Percentiles rank a stretch among this genome's conserved stretches.
Evolutionary conservation across 2,888 invertebrate genomes (phyloP).

Genomic region (Cenopis cana): DNA sequence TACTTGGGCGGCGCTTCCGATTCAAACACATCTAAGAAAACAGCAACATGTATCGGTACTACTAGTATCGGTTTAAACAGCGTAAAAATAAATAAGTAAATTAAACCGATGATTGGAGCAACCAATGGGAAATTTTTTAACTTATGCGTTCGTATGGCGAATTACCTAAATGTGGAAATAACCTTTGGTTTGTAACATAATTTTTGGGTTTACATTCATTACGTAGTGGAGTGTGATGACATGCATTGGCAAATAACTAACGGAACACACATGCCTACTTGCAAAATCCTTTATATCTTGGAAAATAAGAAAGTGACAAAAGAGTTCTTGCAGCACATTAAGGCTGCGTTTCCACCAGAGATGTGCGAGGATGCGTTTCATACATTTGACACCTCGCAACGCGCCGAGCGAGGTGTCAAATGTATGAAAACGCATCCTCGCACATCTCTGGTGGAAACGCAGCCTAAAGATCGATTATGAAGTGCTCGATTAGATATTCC

Average conservation of each 20-base stretch:
- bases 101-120: neutral
- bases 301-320: neutral
- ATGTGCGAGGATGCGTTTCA: too few relatives aligned
- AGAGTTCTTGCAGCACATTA: neutral
- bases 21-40: conserved; percentile 29
- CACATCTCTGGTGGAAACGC: too few relatives aligned
- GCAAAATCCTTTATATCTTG: neutral
- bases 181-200: too few relatives aligned
- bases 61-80: neutral
- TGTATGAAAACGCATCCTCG: too few relatives aligned
- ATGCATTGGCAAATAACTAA: neutral
- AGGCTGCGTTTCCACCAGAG: too few relatives aligned
- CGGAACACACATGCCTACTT: neutral
- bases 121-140: neutral
- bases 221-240: too few relatives aligned
- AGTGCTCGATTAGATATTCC: too few relatives aligned
- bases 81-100: neutral
- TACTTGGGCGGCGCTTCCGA: conserved; percentile 4
- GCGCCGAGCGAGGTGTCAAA: too few relatives aligned
- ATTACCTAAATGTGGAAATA: neutral
- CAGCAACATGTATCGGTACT: neutral
- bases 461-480: too few relatives aligned
- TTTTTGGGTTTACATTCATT: neutral
- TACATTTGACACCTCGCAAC: too few relatives aligned
- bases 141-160: neutral